Base-by-base conservation (phyloP, 2,888 invertebrate species). In the Plagodis dolabraria region DNA sequence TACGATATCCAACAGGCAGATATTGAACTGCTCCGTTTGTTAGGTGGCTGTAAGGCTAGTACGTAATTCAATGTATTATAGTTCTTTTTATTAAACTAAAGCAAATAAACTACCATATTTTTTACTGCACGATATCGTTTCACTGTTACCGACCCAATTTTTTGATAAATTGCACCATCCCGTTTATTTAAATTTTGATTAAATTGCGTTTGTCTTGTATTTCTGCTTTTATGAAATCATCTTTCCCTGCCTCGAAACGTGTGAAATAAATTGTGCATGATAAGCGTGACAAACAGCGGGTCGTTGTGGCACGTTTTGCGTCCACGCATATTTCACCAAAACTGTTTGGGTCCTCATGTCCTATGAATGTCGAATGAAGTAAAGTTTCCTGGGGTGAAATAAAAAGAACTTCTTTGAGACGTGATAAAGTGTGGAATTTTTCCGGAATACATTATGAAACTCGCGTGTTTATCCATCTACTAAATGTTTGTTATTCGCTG, bases 311-410 rank as follows among this genome's bases (percentile, higher is more conserved):
- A 60, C 59, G 61, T 63, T 34, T 47, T 54, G 57, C 60, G 43
- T 60, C 61, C 57, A 59, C 61, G 64, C 67, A 76, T 82, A 79
- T 76, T 75, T 79, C 70, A 76, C 71, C 59, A 68, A 76, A 81
- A 78, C 76, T 77, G 79, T 77, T 59, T 79, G 74, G 74, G 71
- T 70, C 67, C 72, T 69, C 70, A 69, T 77, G 77, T 77, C 72
- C 72, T 75, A 80, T 82, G 82, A 83, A 82, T 82, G 78, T 75
- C 75, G 75, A 83, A 80, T 79, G 79, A 76, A 76, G 69, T 70
- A 71, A 80, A 79, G 73, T 76, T 82, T 79, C 10, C 70, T 70
- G 51, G 72, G 72, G 70, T 71, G 68, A 74, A 76, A 80, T 76
- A 76, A 75, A 77, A 68, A 70, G 75, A 79, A 76, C 66, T 80